Evolutionary conservation across 2,888 invertebrate genomes (phyloP).

Genomic region (Lordiphosa andalusiaca): DNA sequence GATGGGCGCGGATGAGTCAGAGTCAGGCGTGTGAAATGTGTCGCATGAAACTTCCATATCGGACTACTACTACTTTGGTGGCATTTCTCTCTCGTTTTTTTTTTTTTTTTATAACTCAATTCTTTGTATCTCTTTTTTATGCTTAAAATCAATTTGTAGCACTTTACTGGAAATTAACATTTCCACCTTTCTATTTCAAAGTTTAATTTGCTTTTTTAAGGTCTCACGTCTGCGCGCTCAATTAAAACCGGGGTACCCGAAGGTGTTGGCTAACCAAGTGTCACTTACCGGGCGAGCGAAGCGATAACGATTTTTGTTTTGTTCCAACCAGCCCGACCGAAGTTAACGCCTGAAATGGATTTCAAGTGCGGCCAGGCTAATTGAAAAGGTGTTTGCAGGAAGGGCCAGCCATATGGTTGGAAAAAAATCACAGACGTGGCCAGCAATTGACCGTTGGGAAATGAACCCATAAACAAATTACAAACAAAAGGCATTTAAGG

Average conservation of each 20-base stretch:
- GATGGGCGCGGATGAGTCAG: constrained; percentile 50
- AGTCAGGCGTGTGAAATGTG: constrained; percentile 52
- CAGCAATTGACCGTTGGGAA: constrained; percentile 78
- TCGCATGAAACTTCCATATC: no score
- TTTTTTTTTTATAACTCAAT: constrained; percentile 38
- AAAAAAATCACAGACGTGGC: constrained; percentile 76
- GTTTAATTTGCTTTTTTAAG: constrained; percentile 45
- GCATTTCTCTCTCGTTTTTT: constrained; percentile 18
- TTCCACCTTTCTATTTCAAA: constrained; percentile 36
- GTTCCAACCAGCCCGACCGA: constrained; percentile 39
- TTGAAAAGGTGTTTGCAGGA: constrained; percentile 56
- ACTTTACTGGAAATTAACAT: constrained; percentile 63
- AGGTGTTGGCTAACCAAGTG: constrained; percentile 46
- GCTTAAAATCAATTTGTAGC: constrained; percentile 71
- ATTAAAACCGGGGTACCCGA: constrained; percentile 52
- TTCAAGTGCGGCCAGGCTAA: constrained; percentile 70
- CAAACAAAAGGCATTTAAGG: constrained; percentile 58
- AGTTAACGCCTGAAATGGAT: constrained; percentile 70
- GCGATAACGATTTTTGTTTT: constrained; percentile 61
- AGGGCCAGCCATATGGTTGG: constrained; percentile 27
- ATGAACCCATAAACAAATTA: constrained; percentile 78
- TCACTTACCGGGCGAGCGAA: constrained; percentile 73
- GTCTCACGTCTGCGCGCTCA: constrained; percentile 60
- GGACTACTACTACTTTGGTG: constrained; percentile 7
- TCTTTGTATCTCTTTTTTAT: constrained; percentile 31